Evolutionary conservation across 2,888 invertebrate species (phyloP), one percentile per base, ranked within the genome.

Genomic region (Hemithea aestivaria): DNA sequence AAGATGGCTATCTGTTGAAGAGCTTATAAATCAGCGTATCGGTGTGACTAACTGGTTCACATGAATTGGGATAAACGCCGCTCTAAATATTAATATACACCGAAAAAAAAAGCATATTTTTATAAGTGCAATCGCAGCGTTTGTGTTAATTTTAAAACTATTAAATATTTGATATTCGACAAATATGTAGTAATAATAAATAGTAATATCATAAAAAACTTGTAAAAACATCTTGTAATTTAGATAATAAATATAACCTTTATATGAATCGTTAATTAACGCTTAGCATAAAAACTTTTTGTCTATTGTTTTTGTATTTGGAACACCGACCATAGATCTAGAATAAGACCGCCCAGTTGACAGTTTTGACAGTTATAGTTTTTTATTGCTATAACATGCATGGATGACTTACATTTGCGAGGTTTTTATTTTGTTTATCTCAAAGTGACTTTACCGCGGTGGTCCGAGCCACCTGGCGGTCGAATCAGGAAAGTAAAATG

Each of bases 331-430:
- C 48, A 35, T 51, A 79, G 72, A 83, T 84, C 78, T 84, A 83
- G 83, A 74, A 59, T 51, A 53, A 58, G 51, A 41, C 65, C 77
- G 77, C 79, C 62, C 60, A 58, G 69, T 75, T 79, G 82, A 84
- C 82, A 80, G 73, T 77, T 80, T 82, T 81, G 80, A 72, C 72
- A 81, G n/a, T n/a, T n/a, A n/a, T n/a, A n/a, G n/a, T n/a, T n/a
- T n/a, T n/a, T n/a, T n/a, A n/a, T 80, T 74, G 77, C 73, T 68
- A 74, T 76, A 80, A 76, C 79, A 50, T 47, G 69, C 83, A 78
- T 59, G 76, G 76, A 77, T 77, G 77, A 73, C 73, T 83, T 80
- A 73, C 72, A 66, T 65, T 66, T 66, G 63, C 76, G 81, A 77
- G 81, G 78, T 16, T 16, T 68, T 69, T 76, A 76, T 71, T 73